Percentiles rank a stretch among this genome's conserved stretches.
Conservation (phyloP, 2,888 invertebrate genomes). For the Philonicus albiceps region DNA sequence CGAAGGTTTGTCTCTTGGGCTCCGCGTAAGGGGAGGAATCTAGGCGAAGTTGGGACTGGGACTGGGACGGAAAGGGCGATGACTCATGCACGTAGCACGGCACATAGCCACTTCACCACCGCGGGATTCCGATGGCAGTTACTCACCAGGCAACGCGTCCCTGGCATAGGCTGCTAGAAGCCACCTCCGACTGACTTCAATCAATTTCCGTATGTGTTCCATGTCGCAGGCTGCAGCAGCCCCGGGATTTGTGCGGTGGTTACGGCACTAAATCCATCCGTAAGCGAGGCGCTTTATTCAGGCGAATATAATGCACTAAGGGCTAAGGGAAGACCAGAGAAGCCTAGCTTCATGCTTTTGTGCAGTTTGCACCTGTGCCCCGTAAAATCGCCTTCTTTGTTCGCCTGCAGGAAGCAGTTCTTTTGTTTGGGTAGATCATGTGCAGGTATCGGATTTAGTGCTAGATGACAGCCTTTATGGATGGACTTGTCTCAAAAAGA, state of each 20-base stretch:
- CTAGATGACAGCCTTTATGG: constrained; percentile 4
- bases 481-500: constrained; percentile 7
- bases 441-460: constrained; percentile 25
- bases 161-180: not conserved
- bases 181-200: constrained; percentile 14
- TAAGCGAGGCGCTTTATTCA: not conserved
- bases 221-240: not conserved
- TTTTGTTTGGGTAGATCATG: constrained; percentile 17
- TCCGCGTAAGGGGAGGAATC: not conserved
- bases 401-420: constrained; percentile 21
- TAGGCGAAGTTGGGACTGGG: not conserved
- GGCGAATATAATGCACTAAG: constrained; percentile 9
- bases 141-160: constrained; percentile 11
- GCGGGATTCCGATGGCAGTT: constrained; percentile 16
- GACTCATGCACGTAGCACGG: constrained; percentile 6
- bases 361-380: constrained; percentile 29
- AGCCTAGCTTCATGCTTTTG: constrained; percentile 6
- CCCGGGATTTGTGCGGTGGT: not conserved
- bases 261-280: constrained; percentile 1
- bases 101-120: not conserved
- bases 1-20: not conserved
- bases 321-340: constrained; percentile 18
- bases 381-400: constrained; percentile 36
- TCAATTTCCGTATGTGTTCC: constrained; percentile 13
- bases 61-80: constrained; percentile 13